Evolutionary conservation across 2,113 vertebrate species (phyloP).

Genomic region (Oreotrochilus melanogaster): DNA sequence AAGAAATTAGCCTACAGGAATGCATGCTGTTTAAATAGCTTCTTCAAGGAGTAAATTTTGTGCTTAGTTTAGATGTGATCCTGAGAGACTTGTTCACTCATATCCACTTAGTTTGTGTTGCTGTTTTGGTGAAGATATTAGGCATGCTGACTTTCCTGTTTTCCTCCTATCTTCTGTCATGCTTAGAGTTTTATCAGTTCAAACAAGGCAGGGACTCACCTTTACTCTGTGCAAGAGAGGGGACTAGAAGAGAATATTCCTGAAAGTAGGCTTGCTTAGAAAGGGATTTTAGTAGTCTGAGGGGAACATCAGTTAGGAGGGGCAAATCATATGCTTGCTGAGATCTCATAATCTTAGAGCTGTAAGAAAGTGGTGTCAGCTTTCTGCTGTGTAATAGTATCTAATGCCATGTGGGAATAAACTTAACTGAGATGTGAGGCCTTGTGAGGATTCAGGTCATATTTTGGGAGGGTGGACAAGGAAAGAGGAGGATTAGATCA

Average conservation of each 20-base stretch:
- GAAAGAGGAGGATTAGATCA: not conserved
- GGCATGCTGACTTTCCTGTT: not conserved
- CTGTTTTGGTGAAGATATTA: not conserved
- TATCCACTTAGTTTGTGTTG: not conserved
- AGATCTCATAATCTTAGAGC: not conserved
- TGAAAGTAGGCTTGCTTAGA: not conserved
- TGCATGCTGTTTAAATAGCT: not conserved
- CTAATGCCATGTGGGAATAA: not conserved
- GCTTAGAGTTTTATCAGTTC: not conserved
- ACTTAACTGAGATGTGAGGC: not conserved
- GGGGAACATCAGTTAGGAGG: not conserved
- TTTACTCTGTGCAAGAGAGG: not conserved
- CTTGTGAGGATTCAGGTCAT: not conserved
- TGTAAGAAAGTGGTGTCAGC: not conserved
- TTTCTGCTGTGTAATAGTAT: not conserved
- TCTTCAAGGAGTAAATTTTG: not conserved
- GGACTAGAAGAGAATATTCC: not conserved
- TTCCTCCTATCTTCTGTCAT: fast-evolving
- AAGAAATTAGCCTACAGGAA: not conserved
- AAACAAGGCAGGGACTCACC: not conserved
- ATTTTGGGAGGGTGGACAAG: not conserved
- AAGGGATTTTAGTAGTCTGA: not conserved
- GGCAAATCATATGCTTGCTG: not conserved
- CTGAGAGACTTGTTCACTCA: not conserved
- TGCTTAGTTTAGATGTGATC: not conserved